phyloP scores from a whole-genome alignment of 2,888 invertebrate species.

The Leptinotarsa juncta region DNA sequence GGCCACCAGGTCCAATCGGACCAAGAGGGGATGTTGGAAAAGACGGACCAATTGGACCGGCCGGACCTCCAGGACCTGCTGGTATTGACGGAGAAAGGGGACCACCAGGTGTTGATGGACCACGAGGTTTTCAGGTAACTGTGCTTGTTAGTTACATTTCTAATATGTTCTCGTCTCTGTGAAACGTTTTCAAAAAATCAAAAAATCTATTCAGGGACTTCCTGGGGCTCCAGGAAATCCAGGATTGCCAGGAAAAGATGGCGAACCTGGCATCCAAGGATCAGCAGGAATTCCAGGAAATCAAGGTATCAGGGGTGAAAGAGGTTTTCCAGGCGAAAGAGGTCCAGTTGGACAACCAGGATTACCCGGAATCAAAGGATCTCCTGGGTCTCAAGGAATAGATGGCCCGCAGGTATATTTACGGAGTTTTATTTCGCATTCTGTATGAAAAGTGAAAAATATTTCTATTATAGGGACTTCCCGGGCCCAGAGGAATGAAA shows the following conservation, averaged over 20 bases:
- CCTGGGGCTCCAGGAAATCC: conserved; percentile 80
- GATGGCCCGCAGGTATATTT: conserved; percentile 75
- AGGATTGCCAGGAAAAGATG: conserved; percentile 84
- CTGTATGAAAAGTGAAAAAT: not conserved
- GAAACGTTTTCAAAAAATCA: not conserved
- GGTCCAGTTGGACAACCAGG: conserved; percentile 78
- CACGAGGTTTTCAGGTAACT: conserved; percentile 82
- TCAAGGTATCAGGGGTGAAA: conserved; percentile 71
- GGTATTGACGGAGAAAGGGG: conserved; percentile 83
- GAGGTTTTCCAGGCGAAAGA: conserved; percentile 82
- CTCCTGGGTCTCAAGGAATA: conserved; percentile 74
- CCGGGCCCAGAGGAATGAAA: conserved; percentile 76
- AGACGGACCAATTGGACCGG: conserved; percentile 80
- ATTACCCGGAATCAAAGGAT: conserved; percentile 74
- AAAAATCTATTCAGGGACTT: conserved; percentile 63
- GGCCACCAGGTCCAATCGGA: conserved; percentile 80
- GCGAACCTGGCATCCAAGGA: conserved; percentile 79
- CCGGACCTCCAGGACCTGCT: conserved; percentile 78
- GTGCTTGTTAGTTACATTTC: not conserved
- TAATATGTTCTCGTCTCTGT: not conserved
- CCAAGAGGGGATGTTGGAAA: conserved; percentile 84
- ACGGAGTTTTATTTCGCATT: too few relatives aligned
- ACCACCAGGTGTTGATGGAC: conserved; percentile 79
- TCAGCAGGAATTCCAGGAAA: conserved; percentile 69
- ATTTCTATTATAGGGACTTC: conserved; percentile 69